Percentiles rank a stretch among this genome's conserved stretches.
Evolutionary conservation across 2,113 vertebrate species (phyloP).

Genomic region (pig (Sus scrofa)): T2T-Sscrofa CM000830.6:88800001-88800500

Average conservation of each 20-base stretch:
- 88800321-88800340: slow-evolving; percentile 96
- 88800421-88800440: slow-evolving; percentile 96
- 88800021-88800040: slow-evolving; percentile 94
- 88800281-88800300: slow-evolving; percentile 93
- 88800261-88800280: slow-evolving; percentile 96
- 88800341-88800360: slow-evolving; percentile 94
- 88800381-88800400: slow-evolving; percentile 95
- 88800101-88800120: slow-evolving; percentile 92
- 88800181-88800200: slow-evolving; percentile 94
- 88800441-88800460: slow-evolving; percentile 95
- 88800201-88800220: slow-evolving; percentile 95
- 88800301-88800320: slow-evolving; percentile 96
- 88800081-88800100: slow-evolving; percentile 95
- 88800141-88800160: slow-evolving; percentile 93
- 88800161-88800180: slow-evolving; percentile 95
- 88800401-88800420: slow-evolving; percentile 97
- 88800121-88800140: slow-evolving; percentile 93
- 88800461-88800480: slow-evolving; percentile 94
- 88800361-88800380: slow-evolving; percentile 94
- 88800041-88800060: slow-evolving; percentile 94
- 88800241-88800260: slow-evolving; percentile 94
- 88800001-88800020: slow-evolving; percentile 92
- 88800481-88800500: slow-evolving; percentile 95
- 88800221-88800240: slow-evolving; percentile 97
- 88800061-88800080: slow-evolving; percentile 94